Evolutionary conservation across 2,797 vertebrate species (phyloP).

Genomic region (Hipposideros larvatus): DNA sequence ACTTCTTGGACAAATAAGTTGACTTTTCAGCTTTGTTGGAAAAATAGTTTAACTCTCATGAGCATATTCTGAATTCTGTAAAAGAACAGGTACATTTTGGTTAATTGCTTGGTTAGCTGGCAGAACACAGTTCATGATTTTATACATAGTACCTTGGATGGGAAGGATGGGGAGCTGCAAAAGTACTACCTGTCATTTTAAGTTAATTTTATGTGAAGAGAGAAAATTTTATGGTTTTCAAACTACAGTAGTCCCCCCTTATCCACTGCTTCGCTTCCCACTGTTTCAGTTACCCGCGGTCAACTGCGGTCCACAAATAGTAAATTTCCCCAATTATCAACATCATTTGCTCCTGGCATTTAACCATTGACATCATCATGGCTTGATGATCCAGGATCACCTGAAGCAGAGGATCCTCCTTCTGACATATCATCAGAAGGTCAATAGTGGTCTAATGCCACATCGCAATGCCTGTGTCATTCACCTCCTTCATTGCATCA

Average conservation of each 20-base stretch:
- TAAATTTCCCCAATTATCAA: background rate
- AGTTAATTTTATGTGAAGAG: background rate
- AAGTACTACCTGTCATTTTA: background rate
- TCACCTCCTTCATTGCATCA: background rate
- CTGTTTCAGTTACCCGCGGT: background rate
- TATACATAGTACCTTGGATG: background rate
- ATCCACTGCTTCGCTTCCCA: background rate
- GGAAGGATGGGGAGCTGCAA: background rate
- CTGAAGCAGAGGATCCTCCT: background rate
- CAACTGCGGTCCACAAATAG: background rate
- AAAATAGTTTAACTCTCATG: background rate
- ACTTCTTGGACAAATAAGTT: conserved; percentile 22
- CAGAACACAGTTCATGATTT: background rate
- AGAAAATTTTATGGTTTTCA: conserved; percentile 7
- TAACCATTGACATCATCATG: background rate
- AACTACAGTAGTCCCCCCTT: background rate
- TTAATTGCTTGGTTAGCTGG: background rate
- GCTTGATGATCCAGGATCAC: background rate
- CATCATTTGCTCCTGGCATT: background rate
- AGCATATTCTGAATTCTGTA: conserved; percentile 1
- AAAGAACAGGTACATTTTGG: background rate
- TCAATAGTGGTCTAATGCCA: background rate
- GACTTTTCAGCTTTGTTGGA: background rate
- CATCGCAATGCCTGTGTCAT: background rate
- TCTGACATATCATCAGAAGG: background rate